Conservation (phyloP, 2,888 invertebrate species). For the Nomada ferruginata region DNA sequence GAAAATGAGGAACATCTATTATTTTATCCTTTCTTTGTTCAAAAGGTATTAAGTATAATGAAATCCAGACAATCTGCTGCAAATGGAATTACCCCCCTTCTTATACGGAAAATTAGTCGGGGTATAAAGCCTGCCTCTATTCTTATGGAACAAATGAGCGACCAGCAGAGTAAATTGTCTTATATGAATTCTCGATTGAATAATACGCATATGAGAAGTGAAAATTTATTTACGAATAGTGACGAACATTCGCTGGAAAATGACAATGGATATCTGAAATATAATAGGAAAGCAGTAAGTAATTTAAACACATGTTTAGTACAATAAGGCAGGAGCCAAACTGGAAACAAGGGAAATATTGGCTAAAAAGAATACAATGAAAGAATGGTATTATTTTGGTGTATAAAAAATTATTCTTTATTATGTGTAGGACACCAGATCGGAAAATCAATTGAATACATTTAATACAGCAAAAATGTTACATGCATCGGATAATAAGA, state of each 20-base stretch:
- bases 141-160: constrained; percentile 68
- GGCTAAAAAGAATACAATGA: neutral
- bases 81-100: constrained; percentile 71
- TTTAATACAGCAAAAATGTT: constrained; percentile 10
- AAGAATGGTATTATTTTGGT: neutral
- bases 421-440: constrained; percentile 35
- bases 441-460: constrained; percentile 43
- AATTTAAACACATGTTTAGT: constrained; percentile 17
- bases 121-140: constrained; percentile 74
- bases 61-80: constrained; percentile 76
- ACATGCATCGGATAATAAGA: constrained; percentile 18
- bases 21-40: constrained; percentile 21
- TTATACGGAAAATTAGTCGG: constrained; percentile 78
- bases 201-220: constrained; percentile 2
- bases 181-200: constrained; percentile 17
- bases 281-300: constrained; percentile 5
- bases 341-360: constrained; percentile 16
- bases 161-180: constrained; percentile 35
- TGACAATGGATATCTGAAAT: constrained; percentile 18
- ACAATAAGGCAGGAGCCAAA: neutral
- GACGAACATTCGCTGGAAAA: constrained; percentile 22
- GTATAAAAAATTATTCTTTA: neutral
- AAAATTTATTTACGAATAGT: constrained; percentile 10
- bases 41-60: constrained; percentile 79
- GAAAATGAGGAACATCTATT: neutral